Base-by-base conservation (phyloP, 2,888 invertebrate species). In the Eristalis arbustorum region DNA sequence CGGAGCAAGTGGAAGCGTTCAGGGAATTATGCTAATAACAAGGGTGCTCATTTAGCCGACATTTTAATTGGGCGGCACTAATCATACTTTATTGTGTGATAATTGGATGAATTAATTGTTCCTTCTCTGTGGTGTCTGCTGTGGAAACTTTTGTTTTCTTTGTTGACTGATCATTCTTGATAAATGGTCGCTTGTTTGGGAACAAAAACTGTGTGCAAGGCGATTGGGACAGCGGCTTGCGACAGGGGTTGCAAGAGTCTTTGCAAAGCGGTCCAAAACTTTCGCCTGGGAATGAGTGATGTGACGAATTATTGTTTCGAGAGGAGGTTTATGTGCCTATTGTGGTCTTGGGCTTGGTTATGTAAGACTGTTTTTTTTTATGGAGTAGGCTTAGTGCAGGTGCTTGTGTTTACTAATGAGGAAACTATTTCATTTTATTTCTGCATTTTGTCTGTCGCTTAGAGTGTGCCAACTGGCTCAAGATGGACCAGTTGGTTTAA, bases 41-140 rank as follows among this genome's bases (percentile, higher is more conserved):
- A 2, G 34, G 37, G 22, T 18, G 49, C 2, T 63, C 57, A 28
- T 13, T 66, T 59, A 25, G 37, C 37, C 37, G 64, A 14, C 37
- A 8, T 57, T 57, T 66, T 74, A 74, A 66, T 66, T 74, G 37
- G 56, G 64, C 74, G 18, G 28, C 37, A 63, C 18, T 57, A 74
- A 74, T 66, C 64, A 57, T 37, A 56, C 37, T 74, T 56, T 59
- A 40, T 74, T 37, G 14, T 63, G 34, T 66, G 40, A 11, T 66
- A 74, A 74, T 57, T 74, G 59, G 11, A 14, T 57, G 11, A 37
- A 59, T 74, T 59, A 57, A 64, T 66, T 14, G 11, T 22, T 66
- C 14, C 14, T 28, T 3, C 28, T 8, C 62, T 4, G 5, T 11
- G 23, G 18, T 4, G 18, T 73, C 23, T 56, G 11, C 11, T 63